Evolutionary conservation across 1,140 invertebrate genomes (phyloP), one percentile per base, ranked within the genome.

Genomic region (Wiebesia pumilae): DNA sequence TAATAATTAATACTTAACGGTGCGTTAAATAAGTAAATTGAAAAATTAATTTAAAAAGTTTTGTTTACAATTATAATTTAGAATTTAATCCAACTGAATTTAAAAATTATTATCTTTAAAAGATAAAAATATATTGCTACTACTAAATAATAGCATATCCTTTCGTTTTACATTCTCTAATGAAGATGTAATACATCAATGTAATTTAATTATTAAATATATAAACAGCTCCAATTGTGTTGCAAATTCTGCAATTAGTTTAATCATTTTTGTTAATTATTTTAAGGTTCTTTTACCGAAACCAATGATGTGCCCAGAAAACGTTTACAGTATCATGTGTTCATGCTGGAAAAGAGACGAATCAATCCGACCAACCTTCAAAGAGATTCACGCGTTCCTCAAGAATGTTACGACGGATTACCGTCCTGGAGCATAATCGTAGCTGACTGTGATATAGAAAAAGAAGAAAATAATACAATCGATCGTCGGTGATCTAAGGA

Each of bases 331-430:
- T 90, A 91, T 98, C 87, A 96, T 97, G 96, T 94, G 95, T 85
- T 96, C 96, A 84, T 98, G 97, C 92, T 98, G 97, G 97, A 96
- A 93, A 90, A 94, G 93, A 92, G 96, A 94, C 93, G 96, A 94
- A 89, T 94, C 90, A 87, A 93, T 93, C 67, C 93, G 97, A 88
- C 97, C 97, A 54, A 96, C 95, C 35, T 97, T 97, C 92, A 95
- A 96, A 89, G 95, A 97, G 90, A 96, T 97, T 89, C 95, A 96
- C 90, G 94, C 95, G 90, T 97, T 97, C 92, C 93, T 97, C 81
- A 96, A 97, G 91, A 94, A 93, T 85, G 91, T 92, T 86, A 94
- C 94, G 89, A 92, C 93, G 84, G 94, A 95, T 87, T 94, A 94
- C 90, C 92, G 93, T 89, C 94, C 94, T 88, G 92, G 92, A 86